A percentile compares a stretch with the other conserved stretches of the same genome.
These are phyloP conservation scores for Echinarachnius parma DNA, from an alignment of 53 echinoderm and acorn worm species.

Conservation along the genomic window DNA sequence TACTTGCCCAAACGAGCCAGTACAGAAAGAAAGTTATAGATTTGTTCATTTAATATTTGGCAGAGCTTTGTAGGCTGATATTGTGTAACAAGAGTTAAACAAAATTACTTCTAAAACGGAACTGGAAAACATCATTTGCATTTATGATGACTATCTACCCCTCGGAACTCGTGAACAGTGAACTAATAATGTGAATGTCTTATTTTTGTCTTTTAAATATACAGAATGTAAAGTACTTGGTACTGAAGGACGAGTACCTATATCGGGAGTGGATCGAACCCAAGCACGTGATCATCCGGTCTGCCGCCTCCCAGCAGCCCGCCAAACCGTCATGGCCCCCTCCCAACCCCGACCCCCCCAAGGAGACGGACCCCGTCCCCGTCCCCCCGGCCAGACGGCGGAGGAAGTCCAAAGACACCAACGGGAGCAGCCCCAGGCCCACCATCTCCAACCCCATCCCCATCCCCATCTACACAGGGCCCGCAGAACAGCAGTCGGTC, in stretches of 20 bases:
- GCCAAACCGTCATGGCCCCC: constrained; percentile 42
- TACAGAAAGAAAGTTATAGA: no score
- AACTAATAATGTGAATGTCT: no score
- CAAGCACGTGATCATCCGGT: constrained; percentile 44
- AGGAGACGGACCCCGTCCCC: constrained; percentile 9
- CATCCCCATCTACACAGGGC: constrained; percentile 37
- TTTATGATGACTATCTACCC: no score
- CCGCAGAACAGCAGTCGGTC: constrained; percentile 36
- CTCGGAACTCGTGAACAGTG: no score
- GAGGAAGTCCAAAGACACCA: constrained; percentile 22
- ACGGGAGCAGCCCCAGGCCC: constrained; percentile 7
- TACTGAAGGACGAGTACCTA: constrained; percentile 40
- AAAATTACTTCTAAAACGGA: no score
- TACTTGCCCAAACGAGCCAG: no score
- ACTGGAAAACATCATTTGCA: no score
- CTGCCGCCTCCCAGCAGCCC: constrained; percentile 13
- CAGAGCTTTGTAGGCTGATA: no score
- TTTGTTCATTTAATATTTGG: no score
- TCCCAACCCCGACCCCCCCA: constrained; percentile 28
- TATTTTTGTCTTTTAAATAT: neutral
- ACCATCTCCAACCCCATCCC: constrained; percentile 29
- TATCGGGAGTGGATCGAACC: constrained; percentile 41
- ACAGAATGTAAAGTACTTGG: constrained; percentile 31
- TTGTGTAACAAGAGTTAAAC: no score
- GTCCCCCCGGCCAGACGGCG: constrained; percentile 17